Conservation (phyloP, 2,797 vertebrate species). For the Agapornis canus region DNA sequence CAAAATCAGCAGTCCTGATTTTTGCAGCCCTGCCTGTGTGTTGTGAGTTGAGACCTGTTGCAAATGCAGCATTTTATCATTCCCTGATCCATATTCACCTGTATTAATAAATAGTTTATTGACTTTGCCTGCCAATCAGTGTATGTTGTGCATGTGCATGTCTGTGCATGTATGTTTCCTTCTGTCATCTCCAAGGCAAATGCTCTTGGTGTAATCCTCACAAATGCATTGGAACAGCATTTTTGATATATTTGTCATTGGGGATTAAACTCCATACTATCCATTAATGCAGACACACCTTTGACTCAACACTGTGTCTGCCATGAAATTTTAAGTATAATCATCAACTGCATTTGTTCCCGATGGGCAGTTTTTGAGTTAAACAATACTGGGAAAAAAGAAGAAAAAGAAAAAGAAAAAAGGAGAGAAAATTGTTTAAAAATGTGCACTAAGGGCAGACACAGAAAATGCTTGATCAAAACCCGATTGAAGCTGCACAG, state of each 20-base stretch:
- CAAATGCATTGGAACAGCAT: not conserved
- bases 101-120: not conserved
- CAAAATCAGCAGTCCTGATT: not conserved
- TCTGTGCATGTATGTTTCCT: fast-evolving
- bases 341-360: not conserved
- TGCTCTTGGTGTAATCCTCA: not conserved
- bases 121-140: not conserved
- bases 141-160: fast-evolving
- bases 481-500: not conserved
- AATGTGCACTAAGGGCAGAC: not conserved
- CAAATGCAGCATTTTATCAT: not conserved
- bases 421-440: not conserved
- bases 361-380: not conserved
- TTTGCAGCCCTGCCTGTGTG: not conserved
- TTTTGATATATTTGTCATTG: not conserved
- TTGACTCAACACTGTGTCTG: not conserved
- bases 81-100: not conserved
- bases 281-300: not conserved
- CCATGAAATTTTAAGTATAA: not conserved
- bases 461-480: not conserved
- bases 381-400: not conserved
- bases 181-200: not conserved
- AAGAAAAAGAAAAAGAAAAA: too few species aligned
- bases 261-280: not conserved
- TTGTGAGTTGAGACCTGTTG: not conserved